Conservation (phyloP, 2,113 vertebrate genomes). For the Sinocyclocheilus maitianheensis region DNA sequence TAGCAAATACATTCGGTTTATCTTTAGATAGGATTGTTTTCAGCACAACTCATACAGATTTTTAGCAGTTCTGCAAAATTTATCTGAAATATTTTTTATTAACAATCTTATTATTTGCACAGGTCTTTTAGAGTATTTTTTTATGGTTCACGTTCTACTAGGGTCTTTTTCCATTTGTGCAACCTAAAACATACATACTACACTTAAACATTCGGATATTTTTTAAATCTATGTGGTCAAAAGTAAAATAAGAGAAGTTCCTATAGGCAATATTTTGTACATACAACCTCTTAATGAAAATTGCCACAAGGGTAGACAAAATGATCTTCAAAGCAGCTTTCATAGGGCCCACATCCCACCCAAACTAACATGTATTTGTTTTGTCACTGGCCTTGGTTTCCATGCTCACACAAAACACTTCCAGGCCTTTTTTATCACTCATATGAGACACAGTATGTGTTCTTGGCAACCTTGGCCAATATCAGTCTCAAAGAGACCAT, state of each 20-base stretch:
- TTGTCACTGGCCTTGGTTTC: constrained; percentile 42
- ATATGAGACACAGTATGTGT: constrained; percentile 35
- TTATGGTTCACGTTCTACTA: neutral
- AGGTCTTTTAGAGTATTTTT: neutral
- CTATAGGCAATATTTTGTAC: neutral
- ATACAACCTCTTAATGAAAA: neutral
- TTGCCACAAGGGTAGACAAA: neutral
- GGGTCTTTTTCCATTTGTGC: neutral
- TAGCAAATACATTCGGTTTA: neutral
- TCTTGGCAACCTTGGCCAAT: constrained; percentile 35
- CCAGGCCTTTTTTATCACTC: constrained; percentile 27
- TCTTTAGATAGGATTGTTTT: neutral
- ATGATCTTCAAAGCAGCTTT: constrained; percentile 10
- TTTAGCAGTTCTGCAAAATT: neutral
- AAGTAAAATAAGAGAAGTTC: neutral
- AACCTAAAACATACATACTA: neutral
- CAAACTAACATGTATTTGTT: constrained; percentile 29
- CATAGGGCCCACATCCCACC: constrained; percentile 9
- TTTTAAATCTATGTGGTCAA: neutral
- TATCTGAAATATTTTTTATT: neutral
- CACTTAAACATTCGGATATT: neutral
- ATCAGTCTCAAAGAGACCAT: neutral
- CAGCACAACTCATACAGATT: neutral
- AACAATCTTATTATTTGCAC: neutral
- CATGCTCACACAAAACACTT: constrained; percentile 41